A percentile compares a stretch with the other conserved stretches of the same genome.
These are phyloP conservation scores for Oryzias woworae DNA, from an alignment of 2,113 vertebrate species.

Conservation along the genomic window DNA sequence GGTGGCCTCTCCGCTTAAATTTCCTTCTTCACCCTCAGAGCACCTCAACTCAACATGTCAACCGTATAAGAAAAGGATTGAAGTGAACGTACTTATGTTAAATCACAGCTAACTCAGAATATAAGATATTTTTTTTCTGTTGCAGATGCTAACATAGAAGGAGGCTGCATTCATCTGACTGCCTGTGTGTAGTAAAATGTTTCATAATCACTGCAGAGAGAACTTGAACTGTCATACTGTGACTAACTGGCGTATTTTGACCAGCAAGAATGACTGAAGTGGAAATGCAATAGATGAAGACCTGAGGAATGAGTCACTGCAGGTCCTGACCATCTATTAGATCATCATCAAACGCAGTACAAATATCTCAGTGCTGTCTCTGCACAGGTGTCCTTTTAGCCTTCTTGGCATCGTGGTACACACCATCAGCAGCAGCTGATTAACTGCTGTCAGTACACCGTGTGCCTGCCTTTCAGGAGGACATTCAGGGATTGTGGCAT, in stretches of 20 bases:
- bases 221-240: slow-evolving; percentile 30
- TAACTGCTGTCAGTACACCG: slow-evolving; percentile 17
- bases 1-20: slow-evolving; percentile 13
- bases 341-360: slow-evolving; percentile 40
- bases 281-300: slow-evolving; percentile 45
- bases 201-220: slow-evolving; percentile 20
- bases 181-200: slow-evolving; percentile 6
- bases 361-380: slow-evolving; percentile 16
- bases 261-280: slow-evolving; percentile 46
- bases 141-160: slow-evolving; percentile 29
- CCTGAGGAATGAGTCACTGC: slow-evolving; percentile 25
- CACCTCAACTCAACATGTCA: slow-evolving; percentile 31
- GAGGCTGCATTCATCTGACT: slow-evolving; percentile 24
- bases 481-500: not conserved
- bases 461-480: slow-evolving; percentile 2
- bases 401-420: slow-evolving; percentile 18
- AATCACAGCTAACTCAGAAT: slow-evolving; percentile 37
- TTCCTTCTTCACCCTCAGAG: slow-evolving; percentile 18
- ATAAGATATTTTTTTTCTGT: slow-evolving; percentile 7
- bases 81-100: slow-evolving; percentile 49
- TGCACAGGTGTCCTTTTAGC: slow-evolving; percentile 44
- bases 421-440: slow-evolving; percentile 19
- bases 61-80: slow-evolving; percentile 46
- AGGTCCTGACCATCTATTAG: slow-evolving; percentile 45
- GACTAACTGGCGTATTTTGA: slow-evolving; percentile 22